These are phyloP conservation scores for Macrobrachium nipponense DNA, from an alignment of 1,140 invertebrate species.

Conservation along the genomic window DNA sequence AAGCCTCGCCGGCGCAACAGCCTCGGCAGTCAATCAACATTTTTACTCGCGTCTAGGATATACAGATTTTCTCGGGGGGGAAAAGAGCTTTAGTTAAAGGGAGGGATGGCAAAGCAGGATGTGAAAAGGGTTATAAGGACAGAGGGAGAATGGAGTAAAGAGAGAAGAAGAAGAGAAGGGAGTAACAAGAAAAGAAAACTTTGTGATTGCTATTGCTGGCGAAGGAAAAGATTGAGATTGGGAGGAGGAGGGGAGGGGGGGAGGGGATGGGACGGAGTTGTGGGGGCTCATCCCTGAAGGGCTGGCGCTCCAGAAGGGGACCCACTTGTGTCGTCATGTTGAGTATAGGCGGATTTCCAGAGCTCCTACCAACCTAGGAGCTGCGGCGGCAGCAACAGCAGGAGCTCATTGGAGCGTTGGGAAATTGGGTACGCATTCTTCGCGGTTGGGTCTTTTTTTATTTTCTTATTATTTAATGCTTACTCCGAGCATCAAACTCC, in stretches of 20 bases:
- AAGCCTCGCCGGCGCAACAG: not conserved
- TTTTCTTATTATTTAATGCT: not conserved
- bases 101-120: not conserved
- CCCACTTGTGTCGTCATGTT: too few species aligned
- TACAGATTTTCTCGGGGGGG: constrained; percentile 21
- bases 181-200: not conserved
- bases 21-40: constrained; percentile 50
- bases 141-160: not conserved
- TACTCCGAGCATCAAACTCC: not conserved
- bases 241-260: not conserved
- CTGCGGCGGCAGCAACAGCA: constrained; percentile 9
- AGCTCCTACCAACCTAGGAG: too few species aligned
- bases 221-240: not conserved
- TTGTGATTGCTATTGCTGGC: not conserved
- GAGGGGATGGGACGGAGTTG: not conserved
- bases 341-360: too few species aligned
- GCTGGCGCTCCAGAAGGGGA: too few species aligned
- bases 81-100: constrained; percentile 15
- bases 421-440: constrained; percentile 58
- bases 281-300: too few species aligned
- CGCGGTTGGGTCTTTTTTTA: constrained; percentile 30
- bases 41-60: constrained; percentile 40
- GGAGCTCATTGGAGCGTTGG: constrained; percentile 38
- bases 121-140: not conserved
- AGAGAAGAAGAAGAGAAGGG: constrained; percentile 7